phyloP scores from a whole-genome alignment of 2,888 invertebrate genomes.

The Aproaerema taeniolella region DNA sequence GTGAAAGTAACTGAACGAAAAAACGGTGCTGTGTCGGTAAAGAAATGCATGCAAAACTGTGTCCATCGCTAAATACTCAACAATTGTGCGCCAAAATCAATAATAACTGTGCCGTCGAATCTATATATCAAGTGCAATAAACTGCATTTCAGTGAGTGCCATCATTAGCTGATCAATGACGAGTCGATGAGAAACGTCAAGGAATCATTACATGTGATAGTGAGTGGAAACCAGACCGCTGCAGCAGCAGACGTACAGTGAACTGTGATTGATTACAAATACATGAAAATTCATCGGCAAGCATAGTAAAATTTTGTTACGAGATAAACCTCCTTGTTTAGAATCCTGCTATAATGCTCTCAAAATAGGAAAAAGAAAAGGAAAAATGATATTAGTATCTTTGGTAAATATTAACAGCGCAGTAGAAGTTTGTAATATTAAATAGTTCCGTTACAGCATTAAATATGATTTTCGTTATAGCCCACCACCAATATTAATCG shows the following conservation, averaged over 20 bases:
- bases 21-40: slow-evolving; percentile 73
- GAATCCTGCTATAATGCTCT: slow-evolving; percentile 76
- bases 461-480: slow-evolving; percentile 27
- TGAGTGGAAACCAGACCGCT: slow-evolving; percentile 75
- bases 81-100: slow-evolving; percentile 77
- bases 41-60: slow-evolving; percentile 76
- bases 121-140: slow-evolving; percentile 73
- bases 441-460: slow-evolving; percentile 26
- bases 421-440: slow-evolving; percentile 32
- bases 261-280: slow-evolving; percentile 51
- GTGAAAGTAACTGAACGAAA: slow-evolving; percentile 71
- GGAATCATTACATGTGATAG: slow-evolving; percentile 85
- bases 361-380: slow-evolving; percentile 57
- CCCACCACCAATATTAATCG: slow-evolving; percentile 48
- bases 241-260: slow-evolving; percentile 45
- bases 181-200: slow-evolving; percentile 46
- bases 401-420: slow-evolving; percentile 44
- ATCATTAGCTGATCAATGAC: slow-evolving; percentile 55
- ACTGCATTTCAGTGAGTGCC: slow-evolving; percentile 79
- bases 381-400: slow-evolving; percentile 72
- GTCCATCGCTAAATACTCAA: slow-evolving; percentile 77
- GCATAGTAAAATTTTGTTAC: slow-evolving; percentile 70
- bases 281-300: slow-evolving; percentile 65
- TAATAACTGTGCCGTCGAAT: slow-evolving; percentile 75
- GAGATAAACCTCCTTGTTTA: slow-evolving; percentile 71